Conservation (phyloP, 2,888 invertebrate species). For the Phlogophora meticulosa region DNA sequence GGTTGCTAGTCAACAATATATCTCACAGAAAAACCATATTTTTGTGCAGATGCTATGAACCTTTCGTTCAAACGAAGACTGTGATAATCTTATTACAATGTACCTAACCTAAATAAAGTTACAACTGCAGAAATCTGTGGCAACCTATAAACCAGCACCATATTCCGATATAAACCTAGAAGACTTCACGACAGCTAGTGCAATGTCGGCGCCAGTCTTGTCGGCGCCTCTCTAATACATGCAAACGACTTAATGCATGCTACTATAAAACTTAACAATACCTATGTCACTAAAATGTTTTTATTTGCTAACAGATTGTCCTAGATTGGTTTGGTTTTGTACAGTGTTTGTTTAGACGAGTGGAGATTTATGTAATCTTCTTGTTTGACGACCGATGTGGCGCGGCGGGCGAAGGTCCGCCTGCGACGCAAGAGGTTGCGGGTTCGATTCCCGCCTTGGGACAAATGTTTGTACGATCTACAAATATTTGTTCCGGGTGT, state of each 20-base stretch:
- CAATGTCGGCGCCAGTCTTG: constrained; percentile 62
- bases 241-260: constrained; percentile 65
- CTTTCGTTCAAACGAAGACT: background rate
- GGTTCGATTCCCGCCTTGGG: too few relatives aligned
- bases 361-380: background rate
- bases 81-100: constrained; percentile 12
- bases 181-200: constrained; percentile 46
- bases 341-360: background rate
- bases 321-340: constrained; percentile 15
- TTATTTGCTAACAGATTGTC: constrained; percentile 58
- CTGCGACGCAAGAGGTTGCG: too few relatives aligned
- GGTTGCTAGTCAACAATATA: too few relatives aligned
- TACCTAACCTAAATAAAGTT: constrained; percentile 37
- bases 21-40: background rate
- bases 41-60: background rate
- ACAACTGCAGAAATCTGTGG: constrained; percentile 32
- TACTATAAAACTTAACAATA: constrained; percentile 64
- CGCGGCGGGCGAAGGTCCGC: too few relatives aligned
- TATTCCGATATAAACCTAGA: constrained; percentile 45
- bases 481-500: too few relatives aligned
- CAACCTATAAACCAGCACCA: constrained; percentile 45
- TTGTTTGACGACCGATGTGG: too few relatives aligned
- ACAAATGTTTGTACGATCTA: too few relatives aligned
- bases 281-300: constrained; percentile 52
- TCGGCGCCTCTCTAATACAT: constrained; percentile 64